Conservation (phyloP, 2,113 vertebrate genomes). For the Formicarius rufipectus region DNA sequence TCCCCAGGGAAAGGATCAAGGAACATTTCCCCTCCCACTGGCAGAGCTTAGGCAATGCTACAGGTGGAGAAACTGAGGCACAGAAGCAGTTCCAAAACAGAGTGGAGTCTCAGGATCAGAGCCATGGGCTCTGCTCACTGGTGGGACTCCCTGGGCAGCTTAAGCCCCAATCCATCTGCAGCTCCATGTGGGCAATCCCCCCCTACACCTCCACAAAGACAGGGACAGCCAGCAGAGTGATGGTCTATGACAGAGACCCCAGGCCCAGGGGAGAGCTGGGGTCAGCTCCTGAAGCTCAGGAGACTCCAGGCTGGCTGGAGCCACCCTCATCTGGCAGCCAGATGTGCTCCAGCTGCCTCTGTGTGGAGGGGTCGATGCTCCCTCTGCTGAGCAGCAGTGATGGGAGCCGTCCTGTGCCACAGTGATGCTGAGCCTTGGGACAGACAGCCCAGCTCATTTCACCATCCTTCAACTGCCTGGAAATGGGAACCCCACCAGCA, state of each 20-base stretch:
- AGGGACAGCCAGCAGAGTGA: neutral
- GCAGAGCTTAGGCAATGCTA: neutral
- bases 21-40: accelerated
- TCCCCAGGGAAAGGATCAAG: neutral
- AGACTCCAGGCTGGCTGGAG: neutral
- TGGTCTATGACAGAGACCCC: neutral
- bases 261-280: neutral
- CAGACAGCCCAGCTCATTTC: neutral
- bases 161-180: neutral
- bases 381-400: neutral
- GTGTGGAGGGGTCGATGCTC: neutral
- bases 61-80: neutral
- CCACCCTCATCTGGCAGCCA: slow-evolving; percentile 25
- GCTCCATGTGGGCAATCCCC: neutral
- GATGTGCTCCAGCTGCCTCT: slow-evolving; percentile 21
- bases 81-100: neutral
- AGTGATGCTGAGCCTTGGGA: neutral
- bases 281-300: neutral
- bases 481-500: neutral
- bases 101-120: neutral
- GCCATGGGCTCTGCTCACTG: accelerated
- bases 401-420: accelerated
- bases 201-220: neutral
- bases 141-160: neutral
- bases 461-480: neutral